Conservation (phyloP, 2,888 invertebrate species). For the Ecliptopera silaceata region DNA sequence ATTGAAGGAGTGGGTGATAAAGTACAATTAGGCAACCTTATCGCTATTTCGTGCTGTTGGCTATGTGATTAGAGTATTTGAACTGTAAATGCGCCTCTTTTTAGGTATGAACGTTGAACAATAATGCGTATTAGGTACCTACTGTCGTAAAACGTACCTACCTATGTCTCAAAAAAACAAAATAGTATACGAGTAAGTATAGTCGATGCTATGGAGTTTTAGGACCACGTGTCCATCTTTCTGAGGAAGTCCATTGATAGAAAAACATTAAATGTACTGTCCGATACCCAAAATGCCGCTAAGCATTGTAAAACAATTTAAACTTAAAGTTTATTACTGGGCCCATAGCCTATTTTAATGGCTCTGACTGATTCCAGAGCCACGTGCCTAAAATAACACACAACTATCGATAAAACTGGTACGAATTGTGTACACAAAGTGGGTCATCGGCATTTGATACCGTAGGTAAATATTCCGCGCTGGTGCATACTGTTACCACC, state of each 20-base stretch:
- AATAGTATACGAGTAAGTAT: too few species aligned
- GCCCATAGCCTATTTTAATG: constrained; percentile 2
- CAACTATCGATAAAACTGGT: constrained; percentile 24
- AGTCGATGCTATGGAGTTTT: too few species aligned
- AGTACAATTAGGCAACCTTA: constrained; percentile 20
- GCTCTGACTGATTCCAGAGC: constrained; percentile 1
- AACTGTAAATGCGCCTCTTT: not conserved
- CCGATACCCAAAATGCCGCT: too few species aligned
- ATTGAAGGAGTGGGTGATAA: constrained; percentile 21
- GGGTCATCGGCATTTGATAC: constrained; percentile 24
- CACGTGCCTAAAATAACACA: constrained; percentile 12
- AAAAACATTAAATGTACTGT: too few species aligned
- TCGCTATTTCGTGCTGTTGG: constrained; percentile 15
- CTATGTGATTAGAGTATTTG: constrained; percentile 3
- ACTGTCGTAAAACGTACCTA: not conserved
- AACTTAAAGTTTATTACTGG: not conserved
- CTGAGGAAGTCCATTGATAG: too few species aligned
- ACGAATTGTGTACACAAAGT: constrained; percentile 21
- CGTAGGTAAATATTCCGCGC: constrained; percentile 8
- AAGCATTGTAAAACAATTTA: too few species aligned
- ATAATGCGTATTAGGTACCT: not conserved
- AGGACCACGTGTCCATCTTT: too few species aligned
- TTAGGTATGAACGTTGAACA: constrained; percentile 5
- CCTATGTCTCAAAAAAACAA: too few species aligned
- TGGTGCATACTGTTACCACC: constrained; percentile 20